Base-by-base conservation (phyloP, 2,888 invertebrate genomes). In the Andrena hattorfiana region DNA sequence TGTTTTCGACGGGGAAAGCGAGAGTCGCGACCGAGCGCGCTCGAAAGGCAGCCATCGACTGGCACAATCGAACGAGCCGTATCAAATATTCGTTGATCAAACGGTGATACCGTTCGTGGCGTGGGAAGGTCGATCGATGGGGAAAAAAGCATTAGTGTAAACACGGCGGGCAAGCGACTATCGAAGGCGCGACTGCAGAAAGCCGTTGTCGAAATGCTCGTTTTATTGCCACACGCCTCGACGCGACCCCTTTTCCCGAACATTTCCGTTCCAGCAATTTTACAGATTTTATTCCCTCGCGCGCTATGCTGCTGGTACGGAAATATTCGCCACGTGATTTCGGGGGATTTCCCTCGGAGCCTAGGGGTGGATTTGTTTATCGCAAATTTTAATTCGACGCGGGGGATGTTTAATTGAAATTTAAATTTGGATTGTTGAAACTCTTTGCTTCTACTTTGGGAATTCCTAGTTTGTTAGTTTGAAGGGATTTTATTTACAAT, bases 41-140 rank as follows among this genome's bases (percentile, higher is more conserved):
- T 32, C 20, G 60, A 63, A 69, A 32, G 54, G 26, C 8, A n/a
- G 30, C 49, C 71, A 62, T 71, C 60, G 48, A 56, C 49, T 68
- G 54, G 49, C 30, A 59, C 78, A 68, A 75, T 77, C 30, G 62
- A 42, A 13, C 75, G 1, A 10, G 30, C 42, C 56, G 28, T 28
- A 56, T 70, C 42, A 70, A 77, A 28, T 59, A 60, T 23, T 66
- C 59, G 23, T 28, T 26, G 66, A 74, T 78, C 67, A 67, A 76
- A 62, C 59, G 23, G 0, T 10, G 23, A 0, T 64, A 51, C 60
- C 28, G 63, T 63, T 69, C 69, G 5, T 16, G 20, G 35, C 60
- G 32, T n/a, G 16, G 77, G 54, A 49, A 54, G 54, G 26, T 42
- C 54, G 42, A n/a, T 54, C 74, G 51, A 48, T 68, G 20, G 69